Conservation (phyloP, 2,113 vertebrate genomes). For the Pangasianodon gigas region DNA sequence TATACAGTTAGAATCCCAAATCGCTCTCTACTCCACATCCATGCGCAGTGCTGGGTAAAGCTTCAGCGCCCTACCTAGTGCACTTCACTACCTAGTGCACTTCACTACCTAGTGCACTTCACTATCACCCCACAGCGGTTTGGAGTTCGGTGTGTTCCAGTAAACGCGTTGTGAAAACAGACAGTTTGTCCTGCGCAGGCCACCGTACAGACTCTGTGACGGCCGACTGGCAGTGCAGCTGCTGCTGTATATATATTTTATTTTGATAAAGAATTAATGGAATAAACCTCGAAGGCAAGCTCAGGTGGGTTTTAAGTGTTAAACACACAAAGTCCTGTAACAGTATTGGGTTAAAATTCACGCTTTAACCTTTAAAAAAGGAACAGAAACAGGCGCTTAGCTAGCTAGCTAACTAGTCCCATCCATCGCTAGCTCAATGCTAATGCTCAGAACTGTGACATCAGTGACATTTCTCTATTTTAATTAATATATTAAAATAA, state of each 20-base stretch:
- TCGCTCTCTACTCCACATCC: too few species aligned
- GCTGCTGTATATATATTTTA: not conserved
- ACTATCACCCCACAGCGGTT: not conserved
- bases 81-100: too few species aligned
- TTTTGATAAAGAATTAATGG: slow-evolving; percentile 18
- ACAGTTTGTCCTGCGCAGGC: slow-evolving; percentile 24
- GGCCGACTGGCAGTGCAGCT: not conserved
- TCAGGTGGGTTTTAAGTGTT: slow-evolving; percentile 10
- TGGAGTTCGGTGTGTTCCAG: not conserved
- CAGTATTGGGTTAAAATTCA: not conserved
- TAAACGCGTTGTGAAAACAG: not conserved
- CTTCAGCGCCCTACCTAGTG: not conserved
- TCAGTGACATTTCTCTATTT: not conserved
- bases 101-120: not conserved
- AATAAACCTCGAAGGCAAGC: not conserved
- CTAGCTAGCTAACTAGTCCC: not conserved
- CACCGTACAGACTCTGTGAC: slow-evolving; percentile 56
- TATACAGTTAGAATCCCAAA: too few species aligned
- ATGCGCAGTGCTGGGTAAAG: not conserved
- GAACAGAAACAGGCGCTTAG: not conserved
- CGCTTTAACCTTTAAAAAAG: too few species aligned
- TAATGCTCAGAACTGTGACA: not conserved
- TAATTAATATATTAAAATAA: too few species aligned
- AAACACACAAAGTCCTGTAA: not conserved
- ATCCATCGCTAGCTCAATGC: not conserved